Conservation (phyloP, 2,113 vertebrate genomes). For the Paralichthys olivaceus region DNA sequence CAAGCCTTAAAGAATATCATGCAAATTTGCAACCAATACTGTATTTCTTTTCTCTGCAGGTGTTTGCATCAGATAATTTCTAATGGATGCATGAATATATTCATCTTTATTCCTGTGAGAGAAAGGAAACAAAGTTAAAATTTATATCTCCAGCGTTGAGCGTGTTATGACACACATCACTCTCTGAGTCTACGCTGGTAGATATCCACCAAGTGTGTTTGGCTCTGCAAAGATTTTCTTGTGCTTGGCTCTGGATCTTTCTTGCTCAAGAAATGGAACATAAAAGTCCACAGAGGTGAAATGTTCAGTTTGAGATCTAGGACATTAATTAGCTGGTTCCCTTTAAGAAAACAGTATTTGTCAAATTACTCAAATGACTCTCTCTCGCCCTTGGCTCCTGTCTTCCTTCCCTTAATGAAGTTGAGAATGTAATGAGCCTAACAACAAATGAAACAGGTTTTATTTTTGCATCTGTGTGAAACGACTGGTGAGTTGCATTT, state of each 20-base stretch:
- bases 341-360: conserved; percentile 52
- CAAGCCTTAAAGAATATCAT: conserved; percentile 65
- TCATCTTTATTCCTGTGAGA: conserved; percentile 54
- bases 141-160: conserved; percentile 23
- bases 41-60: conserved; percentile 72
- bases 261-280: conserved; percentile 26
- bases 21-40: conserved; percentile 63
- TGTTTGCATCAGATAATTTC: conserved; percentile 72
- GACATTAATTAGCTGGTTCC: conserved; percentile 58
- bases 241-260: conserved; percentile 12
- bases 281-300: conserved; percentile 27
- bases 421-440: conserved; percentile 60
- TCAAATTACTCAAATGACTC: conserved; percentile 52
- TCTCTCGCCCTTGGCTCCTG: conserved; percentile 47
- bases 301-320: conserved; percentile 26
- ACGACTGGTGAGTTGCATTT: conserved; percentile 21
- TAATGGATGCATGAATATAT: conserved; percentile 76
- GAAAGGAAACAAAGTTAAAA: conserved; percentile 9
- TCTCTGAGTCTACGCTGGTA: not conserved
- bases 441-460: conserved; percentile 56
- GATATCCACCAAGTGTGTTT: conserved; percentile 10
- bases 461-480: conserved; percentile 39
- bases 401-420: conserved; percentile 63
- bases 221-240: not conserved
- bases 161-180: conserved; percentile 19